Base-by-base conservation (phyloP, 2,888 invertebrate species). In the Pyralis farinalis region DNA sequence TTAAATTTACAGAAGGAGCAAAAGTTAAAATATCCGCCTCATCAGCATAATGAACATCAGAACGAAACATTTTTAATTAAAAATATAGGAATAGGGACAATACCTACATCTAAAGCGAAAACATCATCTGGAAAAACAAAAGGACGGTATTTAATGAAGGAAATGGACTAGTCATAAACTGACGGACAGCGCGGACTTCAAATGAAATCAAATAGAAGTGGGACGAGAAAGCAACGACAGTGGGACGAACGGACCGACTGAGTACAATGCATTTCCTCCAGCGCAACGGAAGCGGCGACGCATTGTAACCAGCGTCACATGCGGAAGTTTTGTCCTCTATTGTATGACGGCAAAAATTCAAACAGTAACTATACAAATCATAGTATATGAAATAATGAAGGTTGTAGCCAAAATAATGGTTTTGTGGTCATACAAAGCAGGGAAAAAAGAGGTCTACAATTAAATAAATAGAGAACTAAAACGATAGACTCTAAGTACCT, bases 201-300 rank as follows among this genome's bases (percentile, higher is more conserved):
- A 71, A 71, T 67, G 65, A 70, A 64, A 71, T 67, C 64, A 70
- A 64, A 68, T 57, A 69, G 64, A 77, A 78, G 70, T 74, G 69
- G 75, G 72, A 58, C 76, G 68, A 51, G 36, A 29, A 9, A 16
- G 57, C 50, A 59, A 58, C 57, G 60, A 53, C 56, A 44, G 12
- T 12, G 10, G 31, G 10, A 31, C 31, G 31, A 31, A 31, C 31
- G 31, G 10, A 31, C 31, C 12, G 12, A 31, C 31, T 9, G 43
- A 52, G 64, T 48, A 83, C 82, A 82, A 81, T 76, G 74, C 75
- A 71, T 67, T 71, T 75, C 70, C 67, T 61, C 49, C 53, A 27
- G 27, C 55, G 50, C 48, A 40, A 46, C 66, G 71, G 70, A 74
- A 66, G 51, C 64, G 46, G 55, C 54, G 57, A 68, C 71, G 71